phyloP scores from a whole-genome alignment of 2,888 invertebrate species.

The Aporophyla nigra region DNA sequence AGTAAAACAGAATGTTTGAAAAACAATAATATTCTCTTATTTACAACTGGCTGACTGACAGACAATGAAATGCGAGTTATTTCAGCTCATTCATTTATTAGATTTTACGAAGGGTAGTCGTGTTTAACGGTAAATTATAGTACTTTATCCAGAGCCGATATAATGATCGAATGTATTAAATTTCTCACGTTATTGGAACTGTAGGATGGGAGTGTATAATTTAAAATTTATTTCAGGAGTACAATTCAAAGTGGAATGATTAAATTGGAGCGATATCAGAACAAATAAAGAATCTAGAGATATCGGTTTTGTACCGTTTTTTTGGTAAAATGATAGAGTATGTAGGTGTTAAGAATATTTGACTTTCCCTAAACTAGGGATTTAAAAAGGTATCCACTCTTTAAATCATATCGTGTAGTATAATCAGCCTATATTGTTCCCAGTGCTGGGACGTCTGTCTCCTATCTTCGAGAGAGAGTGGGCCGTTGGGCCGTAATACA shows the following conservation, averaged over 20 bases:
- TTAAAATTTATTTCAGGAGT: constrained; percentile 11
- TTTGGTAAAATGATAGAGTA: neutral
- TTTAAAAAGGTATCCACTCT: neutral
- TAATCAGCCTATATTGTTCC: too few species aligned
- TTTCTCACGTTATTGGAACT: constrained; percentile 14
- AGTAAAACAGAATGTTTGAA: constrained; percentile 45
- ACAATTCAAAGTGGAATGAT: constrained; percentile 21
- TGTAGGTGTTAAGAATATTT: neutral
- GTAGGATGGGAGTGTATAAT: neutral
- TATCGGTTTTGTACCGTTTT: neutral
- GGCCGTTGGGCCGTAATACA: too few species aligned
- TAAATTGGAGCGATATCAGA: constrained; percentile 8
- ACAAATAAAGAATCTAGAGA: neutral
- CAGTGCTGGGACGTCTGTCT: too few species aligned
- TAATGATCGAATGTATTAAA: constrained; percentile 22
- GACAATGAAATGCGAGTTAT: constrained; percentile 23
- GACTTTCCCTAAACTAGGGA: neutral
- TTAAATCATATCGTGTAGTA: too few species aligned
- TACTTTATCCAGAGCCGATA: constrained; percentile 30
- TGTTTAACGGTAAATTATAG: constrained; percentile 31
- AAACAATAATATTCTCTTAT: constrained; percentile 42
- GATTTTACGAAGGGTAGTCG: constrained; percentile 8
- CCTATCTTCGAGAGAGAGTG: too few species aligned
- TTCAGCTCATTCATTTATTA: constrained; percentile 37
- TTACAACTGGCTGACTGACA: constrained; percentile 14